phyloP scores from a whole-genome alignment of 2,113 vertebrate genomes.

The Otocyon megalotis region DNA sequence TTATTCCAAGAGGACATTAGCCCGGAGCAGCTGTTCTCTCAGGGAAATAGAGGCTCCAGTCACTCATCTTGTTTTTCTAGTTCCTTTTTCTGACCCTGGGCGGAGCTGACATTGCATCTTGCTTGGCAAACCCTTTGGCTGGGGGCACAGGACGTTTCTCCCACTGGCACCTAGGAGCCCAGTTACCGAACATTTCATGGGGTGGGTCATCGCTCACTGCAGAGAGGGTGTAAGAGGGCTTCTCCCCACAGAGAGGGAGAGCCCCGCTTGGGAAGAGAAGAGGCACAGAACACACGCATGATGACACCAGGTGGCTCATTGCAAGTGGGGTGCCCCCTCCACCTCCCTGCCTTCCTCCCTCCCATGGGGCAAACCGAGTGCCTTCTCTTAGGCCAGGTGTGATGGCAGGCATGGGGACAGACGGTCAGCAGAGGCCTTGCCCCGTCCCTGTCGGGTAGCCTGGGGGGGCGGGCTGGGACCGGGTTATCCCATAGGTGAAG shows the following conservation, averaged over 20 bases:
- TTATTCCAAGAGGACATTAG: constrained; percentile 53
- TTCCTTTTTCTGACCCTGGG: not conserved
- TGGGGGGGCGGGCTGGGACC: not conserved
- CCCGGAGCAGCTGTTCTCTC: not conserved
- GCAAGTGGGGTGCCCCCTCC: not conserved
- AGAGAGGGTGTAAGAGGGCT: not conserved
- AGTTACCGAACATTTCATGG: not conserved
- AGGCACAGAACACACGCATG: rapidly evolving
- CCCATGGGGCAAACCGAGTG: not conserved
- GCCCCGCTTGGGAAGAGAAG: not conserved
- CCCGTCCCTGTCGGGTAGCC: rapidly evolving
- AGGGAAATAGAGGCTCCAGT: not conserved
- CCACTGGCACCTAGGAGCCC: not conserved
- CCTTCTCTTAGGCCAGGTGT: not conserved
- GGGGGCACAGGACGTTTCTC: not conserved
- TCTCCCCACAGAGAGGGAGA: not conserved
- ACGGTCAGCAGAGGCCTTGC: rapidly evolving
- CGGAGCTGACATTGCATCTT: rapidly evolving
- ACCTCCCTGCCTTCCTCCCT: rapidly evolving
- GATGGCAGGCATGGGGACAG: not conserved
- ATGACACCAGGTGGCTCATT: rapidly evolving
- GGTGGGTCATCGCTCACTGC: rapidly evolving
- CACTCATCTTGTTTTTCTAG: not conserved
- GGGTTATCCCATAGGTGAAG: rapidly evolving
- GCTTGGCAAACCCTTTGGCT: not conserved